Base-by-base conservation (phyloP, 1,140 invertebrate species). In the Caenorhabditis brenneri region DNA sequence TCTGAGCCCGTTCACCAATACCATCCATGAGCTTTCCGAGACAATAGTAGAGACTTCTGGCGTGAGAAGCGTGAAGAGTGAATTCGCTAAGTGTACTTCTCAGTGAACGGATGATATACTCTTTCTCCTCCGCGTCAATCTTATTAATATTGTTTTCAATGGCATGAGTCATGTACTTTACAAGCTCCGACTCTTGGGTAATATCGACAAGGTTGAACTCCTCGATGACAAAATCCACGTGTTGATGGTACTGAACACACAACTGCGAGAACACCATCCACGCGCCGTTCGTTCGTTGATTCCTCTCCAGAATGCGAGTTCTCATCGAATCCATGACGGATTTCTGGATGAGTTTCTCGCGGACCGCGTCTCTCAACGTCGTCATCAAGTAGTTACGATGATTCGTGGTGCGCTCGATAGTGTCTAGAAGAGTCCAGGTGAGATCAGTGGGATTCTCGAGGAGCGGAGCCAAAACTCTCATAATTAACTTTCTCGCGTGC, bases 211-310 rank as follows among this genome's bases (percentile, higher is more conserved):
- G 24, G 2, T 22, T 22, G 33, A 74, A 46, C 22, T n/a, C 36
- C 3, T 42, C 36, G 36, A 74, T 42, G 3, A 36, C 36, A 42
- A 74, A 74, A 24, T 74, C 65, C 6, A 74, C 65, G 22, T 74
- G 42, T 10, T n/a, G 19, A 24, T 42, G 19, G 29, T 42, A 74
- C 15, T 74, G 65, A 24, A 74, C 65, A 74, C 65, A 74, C 22
- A 74, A 27, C 36, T 74, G 65, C 4, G 65, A 74, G 65, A 74
- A 74, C 19, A 74, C 65, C 65, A 74, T 74, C 65, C 65, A 74
- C 5, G 65, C 65, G n/a, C 65, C 65, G 24, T 74, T 46, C 36
- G 5, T 7, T 22, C 10, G 0, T 29, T 51, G n/a, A 6, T 19
- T 65, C n/a, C 33, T 9, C 12, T 22, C 12, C 22, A n/a, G 33